Evolutionary conservation across 2,113 vertebrate species (phyloP).

Genomic region (Sardina pilchardus): DNA sequence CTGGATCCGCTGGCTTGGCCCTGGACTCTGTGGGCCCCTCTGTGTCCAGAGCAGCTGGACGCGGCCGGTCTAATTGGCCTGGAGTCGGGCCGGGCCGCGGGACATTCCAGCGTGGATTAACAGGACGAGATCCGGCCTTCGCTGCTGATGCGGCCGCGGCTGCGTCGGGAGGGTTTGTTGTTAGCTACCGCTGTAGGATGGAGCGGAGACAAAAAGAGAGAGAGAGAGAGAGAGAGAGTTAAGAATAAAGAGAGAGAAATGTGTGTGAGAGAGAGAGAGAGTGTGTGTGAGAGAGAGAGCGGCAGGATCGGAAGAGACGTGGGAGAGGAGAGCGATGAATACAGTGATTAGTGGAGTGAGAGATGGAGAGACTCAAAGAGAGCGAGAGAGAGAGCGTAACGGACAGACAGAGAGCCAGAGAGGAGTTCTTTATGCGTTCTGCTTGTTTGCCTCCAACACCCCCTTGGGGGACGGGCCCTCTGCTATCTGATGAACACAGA

Average conservation of each 20-base stretch:
- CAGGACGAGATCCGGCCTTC: constrained; percentile 41
- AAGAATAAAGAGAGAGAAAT: neutral
- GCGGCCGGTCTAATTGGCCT: constrained; percentile 37
- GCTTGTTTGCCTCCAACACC: neutral
- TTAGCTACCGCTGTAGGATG: neutral
- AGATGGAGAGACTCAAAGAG: neutral
- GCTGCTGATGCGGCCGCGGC: constrained; percentile 34
- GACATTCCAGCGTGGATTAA: constrained; percentile 51
- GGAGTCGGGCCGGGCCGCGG: constrained; percentile 41
- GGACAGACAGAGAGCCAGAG: neutral
- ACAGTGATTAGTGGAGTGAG: neutral
- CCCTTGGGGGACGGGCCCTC: neutral
- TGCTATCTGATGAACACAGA: neutral
- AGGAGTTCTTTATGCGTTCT: neutral
- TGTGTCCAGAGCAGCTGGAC: constrained; percentile 25
- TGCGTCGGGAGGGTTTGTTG: constrained; percentile 29
- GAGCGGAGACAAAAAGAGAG: neutral
- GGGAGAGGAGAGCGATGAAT: neutral
- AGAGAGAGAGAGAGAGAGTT: neutral
- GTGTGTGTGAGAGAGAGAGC: neutral
- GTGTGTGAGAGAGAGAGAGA: neutral
- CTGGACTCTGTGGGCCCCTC: neutral
- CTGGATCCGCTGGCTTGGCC: no score
- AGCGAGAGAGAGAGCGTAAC: neutral
- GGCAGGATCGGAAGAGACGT: neutral